Base-by-base conservation (phyloP, 1,140 invertebrate genomes). In the Drosophila tropicalis region DNA sequence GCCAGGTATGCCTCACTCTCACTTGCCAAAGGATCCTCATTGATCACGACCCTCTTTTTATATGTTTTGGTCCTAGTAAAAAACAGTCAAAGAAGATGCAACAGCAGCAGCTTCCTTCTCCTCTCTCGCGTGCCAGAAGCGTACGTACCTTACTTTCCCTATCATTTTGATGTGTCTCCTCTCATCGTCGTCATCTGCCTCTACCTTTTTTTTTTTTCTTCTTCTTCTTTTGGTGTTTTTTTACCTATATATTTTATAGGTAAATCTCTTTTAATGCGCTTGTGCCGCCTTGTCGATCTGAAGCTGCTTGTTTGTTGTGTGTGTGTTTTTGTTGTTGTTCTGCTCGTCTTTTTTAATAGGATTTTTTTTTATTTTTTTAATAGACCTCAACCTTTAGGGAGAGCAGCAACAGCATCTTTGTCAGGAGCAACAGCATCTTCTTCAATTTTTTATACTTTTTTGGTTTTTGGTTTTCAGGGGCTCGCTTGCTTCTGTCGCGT, bases 261-360 rank as follows among this genome's bases (percentile, higher is more conserved):
- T 83, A 89, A 89, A 89, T 87, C 84, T 86, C 71, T 71, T 86
- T 82, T 87, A 86, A 85, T 81, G 72, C 75, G 76, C 81, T 83
- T 84, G 81, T 84, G 72, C 72, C 81, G 60, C 68, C 36, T 57
- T 70, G 60, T 67, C 72, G 80, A 79, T 87, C 79, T 41, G 76
- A 51, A 64, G 67, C 63, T 73, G 68, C 63, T 80, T 87, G 74
- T 80, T 84, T 79, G 64, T 72, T 67, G 39, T 79, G 60, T 54
- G 60, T 68, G 70, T 82, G 81, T 58, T 63, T 47, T 78, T 40
- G 79, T 61, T 66, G 65, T 76, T 70, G 71, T 68, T 72, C 62
- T 76, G 57, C 62, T 68, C 56, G 56, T 58, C 56, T 86, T 69
- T 82, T 81, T 86, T 76, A 86, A 89, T 87, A 83, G 80, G 79